A percentile compares a stretch with the other conserved stretches of the same genome.
Evolutionary conservation across 2,888 invertebrate species (phyloP).

Genomic region (Tanytarsus gracilentus): DNA sequence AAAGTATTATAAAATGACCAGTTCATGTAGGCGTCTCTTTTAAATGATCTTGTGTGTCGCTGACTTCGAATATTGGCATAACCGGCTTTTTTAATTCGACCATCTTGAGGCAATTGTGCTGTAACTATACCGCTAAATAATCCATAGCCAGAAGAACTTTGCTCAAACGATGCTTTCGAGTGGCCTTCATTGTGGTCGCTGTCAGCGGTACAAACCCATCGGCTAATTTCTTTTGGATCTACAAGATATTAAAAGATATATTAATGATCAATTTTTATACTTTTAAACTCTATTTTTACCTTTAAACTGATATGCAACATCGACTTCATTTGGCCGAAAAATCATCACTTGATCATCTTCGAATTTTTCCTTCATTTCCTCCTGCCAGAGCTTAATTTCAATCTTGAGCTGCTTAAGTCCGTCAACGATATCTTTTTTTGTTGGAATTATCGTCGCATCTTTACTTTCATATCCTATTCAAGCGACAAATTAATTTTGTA

Average conservation of each 20-base stretch:
- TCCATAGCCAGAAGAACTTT: constrained; percentile 60
- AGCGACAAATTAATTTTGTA: neutral
- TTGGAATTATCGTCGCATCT: neutral
- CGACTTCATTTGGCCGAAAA: constrained; percentile 56
- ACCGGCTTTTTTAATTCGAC: constrained; percentile 64
- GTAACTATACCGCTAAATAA: constrained; percentile 63
- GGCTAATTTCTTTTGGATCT: constrained; percentile 51
- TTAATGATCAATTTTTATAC: no score
- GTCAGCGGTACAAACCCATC: constrained; percentile 68
- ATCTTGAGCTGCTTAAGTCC: constrained; percentile 57
- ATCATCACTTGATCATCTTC: constrained; percentile 52
- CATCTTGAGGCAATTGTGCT: constrained; percentile 69
- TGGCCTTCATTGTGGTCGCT: constrained; percentile 72
- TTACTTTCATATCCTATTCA: neutral
- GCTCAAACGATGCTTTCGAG: constrained; percentile 56
- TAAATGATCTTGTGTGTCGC: constrained; percentile 67
- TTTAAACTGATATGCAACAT: constrained; percentile 62
- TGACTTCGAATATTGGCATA: constrained; percentile 71
- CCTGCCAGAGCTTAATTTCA: constrained; percentile 56
- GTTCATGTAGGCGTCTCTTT: constrained; percentile 57
- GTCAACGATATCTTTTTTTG: constrained; percentile 49
- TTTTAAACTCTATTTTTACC: neutral
- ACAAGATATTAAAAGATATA: no score
- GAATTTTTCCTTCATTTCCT: constrained; percentile 58
- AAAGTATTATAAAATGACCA: constrained; percentile 60